Conservation (phyloP, 2,113 vertebrate genomes). For the Sphaerodactylus townsendi region DNA sequence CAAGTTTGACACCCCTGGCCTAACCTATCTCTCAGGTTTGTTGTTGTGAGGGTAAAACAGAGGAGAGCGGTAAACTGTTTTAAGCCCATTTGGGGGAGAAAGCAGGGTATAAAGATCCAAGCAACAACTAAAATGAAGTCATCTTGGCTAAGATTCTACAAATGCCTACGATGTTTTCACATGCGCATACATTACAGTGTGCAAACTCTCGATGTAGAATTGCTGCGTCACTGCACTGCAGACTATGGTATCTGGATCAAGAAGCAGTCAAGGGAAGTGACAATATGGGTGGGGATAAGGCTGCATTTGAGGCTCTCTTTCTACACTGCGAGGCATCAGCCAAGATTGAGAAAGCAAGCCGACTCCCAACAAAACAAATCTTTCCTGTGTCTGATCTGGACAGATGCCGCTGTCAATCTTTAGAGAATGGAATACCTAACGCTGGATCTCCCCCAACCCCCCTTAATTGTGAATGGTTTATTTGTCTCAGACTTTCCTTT, state of each 20-base stretch:
- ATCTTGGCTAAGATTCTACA: not conserved
- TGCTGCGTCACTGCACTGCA: constrained; percentile 17
- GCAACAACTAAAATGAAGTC: too few species aligned
- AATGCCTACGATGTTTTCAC: not conserved
- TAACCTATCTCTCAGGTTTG: too few species aligned
- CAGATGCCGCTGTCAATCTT: not conserved
- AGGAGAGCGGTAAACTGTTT: too few species aligned
- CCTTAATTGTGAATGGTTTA: not conserved
- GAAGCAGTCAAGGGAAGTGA: not conserved
- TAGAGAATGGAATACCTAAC: constrained; percentile 4
- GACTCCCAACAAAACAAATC: constrained; percentile 7
- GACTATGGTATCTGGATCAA: not conserved
- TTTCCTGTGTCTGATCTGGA: not conserved
- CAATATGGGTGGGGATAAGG: fast-evolving
- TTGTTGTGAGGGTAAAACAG: too few species aligned
- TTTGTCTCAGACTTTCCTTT: not conserved
- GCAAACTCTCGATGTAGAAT: not conserved
- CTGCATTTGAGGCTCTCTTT: constrained; percentile 11
- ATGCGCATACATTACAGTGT: not conserved
- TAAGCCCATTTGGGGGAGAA: too few species aligned
- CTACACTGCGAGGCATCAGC: not conserved
- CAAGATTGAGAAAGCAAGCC: constrained; percentile 10
- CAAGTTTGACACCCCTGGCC: too few species aligned
- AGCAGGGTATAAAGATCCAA: too few species aligned
- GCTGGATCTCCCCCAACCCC: not conserved